Percentiles rank a stretch among this genome's conserved stretches.
Evolutionary conservation across 2,113 vertebrate species (phyloP).

Genomic region (Tragelaphus scriptus): DNA sequence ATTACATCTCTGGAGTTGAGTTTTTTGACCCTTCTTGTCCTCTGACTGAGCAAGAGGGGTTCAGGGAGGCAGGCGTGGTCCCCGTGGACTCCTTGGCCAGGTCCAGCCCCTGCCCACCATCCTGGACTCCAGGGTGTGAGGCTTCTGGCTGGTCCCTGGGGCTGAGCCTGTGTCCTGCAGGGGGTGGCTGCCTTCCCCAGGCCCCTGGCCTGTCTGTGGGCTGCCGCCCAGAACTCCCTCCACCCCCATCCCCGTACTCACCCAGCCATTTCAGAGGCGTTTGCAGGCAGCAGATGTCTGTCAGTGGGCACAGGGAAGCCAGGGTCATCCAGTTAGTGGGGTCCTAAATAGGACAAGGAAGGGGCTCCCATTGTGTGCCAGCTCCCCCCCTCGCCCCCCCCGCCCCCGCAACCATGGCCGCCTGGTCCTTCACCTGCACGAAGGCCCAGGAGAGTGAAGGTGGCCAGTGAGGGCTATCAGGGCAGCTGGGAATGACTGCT

Average conservation of each 20-base stretch:
- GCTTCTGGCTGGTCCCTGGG: neutral
- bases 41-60: neutral
- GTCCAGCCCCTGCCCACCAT: neutral
- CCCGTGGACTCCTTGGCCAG: neutral
- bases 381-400: too few species aligned
- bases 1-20: neutral
- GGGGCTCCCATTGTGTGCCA: neutral
- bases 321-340: neutral
- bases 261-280: neutral
- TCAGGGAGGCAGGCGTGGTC: neutral
- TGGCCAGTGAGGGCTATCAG: rapidly evolving
- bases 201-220: neutral
- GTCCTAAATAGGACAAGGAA: neutral
- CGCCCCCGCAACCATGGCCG: neutral
- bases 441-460: neutral
- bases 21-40: neutral
- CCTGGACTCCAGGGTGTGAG: neutral
- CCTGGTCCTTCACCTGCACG: neutral
- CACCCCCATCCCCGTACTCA: neutral
- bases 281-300: neutral
- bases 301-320: neutral
- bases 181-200: neutral
- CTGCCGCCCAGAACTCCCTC: neutral
- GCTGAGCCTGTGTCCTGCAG: neutral
- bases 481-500: neutral